phyloP scores from a whole-genome alignment of 2,888 invertebrate species.

The Hirtodrosophila trivittata region DNA sequence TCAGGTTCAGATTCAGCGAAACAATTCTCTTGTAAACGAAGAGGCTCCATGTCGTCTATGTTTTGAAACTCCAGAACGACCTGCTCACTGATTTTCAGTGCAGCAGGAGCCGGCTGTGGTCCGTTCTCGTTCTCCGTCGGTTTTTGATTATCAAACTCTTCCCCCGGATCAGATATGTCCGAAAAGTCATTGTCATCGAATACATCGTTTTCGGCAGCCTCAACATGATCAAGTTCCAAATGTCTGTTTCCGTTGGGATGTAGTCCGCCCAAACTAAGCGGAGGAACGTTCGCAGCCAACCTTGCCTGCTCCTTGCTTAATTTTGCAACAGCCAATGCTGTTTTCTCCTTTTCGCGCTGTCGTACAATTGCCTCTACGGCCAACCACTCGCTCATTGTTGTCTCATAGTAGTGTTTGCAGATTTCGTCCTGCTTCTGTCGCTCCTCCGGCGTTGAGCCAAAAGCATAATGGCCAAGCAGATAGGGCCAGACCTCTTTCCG shows the following conservation, averaged over 20 bases:
- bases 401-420: slow-evolving; percentile 91
- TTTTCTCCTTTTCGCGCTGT: slow-evolving; percentile 91
- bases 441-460: slow-evolving; percentile 89
- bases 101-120: slow-evolving; percentile 52
- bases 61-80: slow-evolving; percentile 74
- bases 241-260: slow-evolving; percentile 26
- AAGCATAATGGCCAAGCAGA: slow-evolving; percentile 92
- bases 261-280: slow-evolving; percentile 11
- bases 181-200: slow-evolving; percentile 85
- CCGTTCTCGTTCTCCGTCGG: slow-evolving; percentile 11
- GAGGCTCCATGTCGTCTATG: slow-evolving; percentile 70
- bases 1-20: slow-evolving; percentile 74
- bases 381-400: slow-evolving; percentile 97
- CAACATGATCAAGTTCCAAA: slow-evolving; percentile 4
- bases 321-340: slow-evolving; percentile 92
- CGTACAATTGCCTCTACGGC: slow-evolving; percentile 96
- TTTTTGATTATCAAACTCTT: slow-evolving; percentile 67
- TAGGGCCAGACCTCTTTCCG: slow-evolving; percentile 95
- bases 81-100: slow-evolving; percentile 53
- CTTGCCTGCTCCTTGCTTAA: slow-evolving; percentile 84
- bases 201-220: slow-evolving; percentile 80
- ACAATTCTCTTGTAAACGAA: slow-evolving; percentile 78
- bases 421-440: slow-evolving; percentile 87
- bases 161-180: slow-evolving; percentile 85
- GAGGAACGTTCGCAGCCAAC: slow-evolving; percentile 83